A percentile compares a stretch with the other conserved stretches of the same genome.
phyloP scores from a whole-genome alignment of 2,888 invertebrate species.

The Rutpela maculata region DNA sequence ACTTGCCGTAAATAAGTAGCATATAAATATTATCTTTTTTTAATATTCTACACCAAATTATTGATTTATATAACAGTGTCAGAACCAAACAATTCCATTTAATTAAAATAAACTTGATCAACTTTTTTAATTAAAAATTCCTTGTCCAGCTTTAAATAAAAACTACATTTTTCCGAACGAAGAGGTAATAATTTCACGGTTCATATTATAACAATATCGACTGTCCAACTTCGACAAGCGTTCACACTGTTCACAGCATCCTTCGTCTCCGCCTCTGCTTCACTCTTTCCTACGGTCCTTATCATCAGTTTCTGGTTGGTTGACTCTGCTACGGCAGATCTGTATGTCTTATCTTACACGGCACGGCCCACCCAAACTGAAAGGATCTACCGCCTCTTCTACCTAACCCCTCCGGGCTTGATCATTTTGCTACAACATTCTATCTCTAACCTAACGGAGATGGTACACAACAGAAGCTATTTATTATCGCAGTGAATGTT shows the following conservation, averaged over 20 bases:
- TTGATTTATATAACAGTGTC: background rate
- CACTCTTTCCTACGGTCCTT: conserved; percentile 71
- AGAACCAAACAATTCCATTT: background rate
- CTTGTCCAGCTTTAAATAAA: background rate
- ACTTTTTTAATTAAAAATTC: background rate
- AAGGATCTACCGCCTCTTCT: conserved; percentile 53
- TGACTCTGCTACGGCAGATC: conserved; percentile 72
- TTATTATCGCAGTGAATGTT: conserved; percentile 33
- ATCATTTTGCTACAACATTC: conserved; percentile 41
- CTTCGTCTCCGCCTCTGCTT: conserved; percentile 58
- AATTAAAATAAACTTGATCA: background rate
- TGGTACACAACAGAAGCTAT: conserved; percentile 37
- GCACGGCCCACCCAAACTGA: conserved; percentile 57
- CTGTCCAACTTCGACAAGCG: conserved; percentile 30
- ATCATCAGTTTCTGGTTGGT: conserved; percentile 75
- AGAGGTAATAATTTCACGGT: background rate
- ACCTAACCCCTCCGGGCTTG: conserved; percentile 47
- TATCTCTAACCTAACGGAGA: conserved; percentile 36
- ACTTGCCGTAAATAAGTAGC: too few species aligned
- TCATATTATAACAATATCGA: conserved; percentile 22
- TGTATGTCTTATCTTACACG: conserved; percentile 72
- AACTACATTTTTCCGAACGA: background rate
- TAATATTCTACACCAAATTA: too few species aligned
- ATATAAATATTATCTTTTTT: too few species aligned
- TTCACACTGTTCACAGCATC: conserved; percentile 50